Percentiles rank a stretch among this genome's conserved stretches.
phyloP scores from a whole-genome alignment of 1,140 invertebrate species.

The Drosophila rufa region DNA sequence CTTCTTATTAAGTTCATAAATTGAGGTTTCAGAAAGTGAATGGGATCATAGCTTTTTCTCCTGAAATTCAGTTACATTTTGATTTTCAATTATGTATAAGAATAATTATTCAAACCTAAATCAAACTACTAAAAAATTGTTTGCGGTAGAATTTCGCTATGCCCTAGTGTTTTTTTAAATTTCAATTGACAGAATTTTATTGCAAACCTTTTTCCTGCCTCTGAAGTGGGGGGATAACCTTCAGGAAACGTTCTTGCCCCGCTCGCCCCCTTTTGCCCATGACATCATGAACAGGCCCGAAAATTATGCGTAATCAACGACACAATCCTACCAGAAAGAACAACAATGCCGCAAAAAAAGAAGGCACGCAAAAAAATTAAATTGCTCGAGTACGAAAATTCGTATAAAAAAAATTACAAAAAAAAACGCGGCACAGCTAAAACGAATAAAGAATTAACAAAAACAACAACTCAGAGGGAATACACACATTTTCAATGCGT shows the following conservation, averaged over 20 bases:
- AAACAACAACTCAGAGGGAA: slow-evolving; percentile 32
- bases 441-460: slow-evolving; percentile 4
- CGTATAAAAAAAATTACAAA: slow-evolving; percentile 21
- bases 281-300: slow-evolving; percentile 69
- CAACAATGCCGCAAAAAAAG: slow-evolving; percentile 41
- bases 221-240: slow-evolving; percentile 17
- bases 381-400: slow-evolving; percentile 66
- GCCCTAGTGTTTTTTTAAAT: neutral
- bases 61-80: no score
- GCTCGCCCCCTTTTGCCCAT: slow-evolving; percentile 34
- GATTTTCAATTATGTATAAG: no score
- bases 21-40: no score
- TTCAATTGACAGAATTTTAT: neutral
- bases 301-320: slow-evolving; percentile 79
- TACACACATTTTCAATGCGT: slow-evolving; percentile 69
- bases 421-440: slow-evolving; percentile 19
- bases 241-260: slow-evolving; percentile 16
- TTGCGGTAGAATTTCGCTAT: neutral
- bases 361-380: slow-evolving; percentile 72
- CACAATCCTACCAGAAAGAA: slow-evolving; percentile 70
- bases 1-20: no score
- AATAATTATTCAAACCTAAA: neutral
- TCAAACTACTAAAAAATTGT: no score
- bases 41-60: no score
- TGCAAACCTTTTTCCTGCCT: neutral